These are phyloP conservation scores for Bombylius discolor DNA, from an alignment of 2,888 invertebrate species.

Conservation along the genomic window DNA sequence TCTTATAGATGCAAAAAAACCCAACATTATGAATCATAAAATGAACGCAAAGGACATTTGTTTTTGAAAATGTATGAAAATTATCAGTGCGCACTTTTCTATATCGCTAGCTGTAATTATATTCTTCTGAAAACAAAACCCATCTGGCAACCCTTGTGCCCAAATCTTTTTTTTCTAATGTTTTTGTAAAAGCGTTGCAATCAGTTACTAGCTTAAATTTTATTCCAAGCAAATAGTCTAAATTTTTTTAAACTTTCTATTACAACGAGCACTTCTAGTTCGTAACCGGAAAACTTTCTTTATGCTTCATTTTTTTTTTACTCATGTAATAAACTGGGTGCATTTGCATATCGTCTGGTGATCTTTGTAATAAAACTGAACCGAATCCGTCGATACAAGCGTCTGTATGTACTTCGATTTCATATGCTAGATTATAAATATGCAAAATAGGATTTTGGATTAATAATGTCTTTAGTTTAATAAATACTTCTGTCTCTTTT, in stretches of 20 bases:
- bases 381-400: neutral
- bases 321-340: slow-evolving; percentile 25
- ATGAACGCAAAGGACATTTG: too few species aligned
- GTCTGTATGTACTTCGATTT: slow-evolving; percentile 17
- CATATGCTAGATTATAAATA: slow-evolving; percentile 16
- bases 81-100: too few species aligned
- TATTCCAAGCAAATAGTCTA: slow-evolving; percentile 20
- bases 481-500: neutral
- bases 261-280: slow-evolving; percentile 25
- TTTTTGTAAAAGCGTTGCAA: slow-evolving; percentile 21
- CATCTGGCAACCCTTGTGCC: slow-evolving; percentile 16
- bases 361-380: slow-evolving; percentile 11
- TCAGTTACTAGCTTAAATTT: slow-evolving; percentile 23
- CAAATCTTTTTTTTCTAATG: slow-evolving; percentile 20
- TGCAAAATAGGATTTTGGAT: slow-evolving; percentile 16
- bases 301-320: slow-evolving; percentile 21
- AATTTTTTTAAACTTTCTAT: slow-evolving; percentile 23
- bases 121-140: slow-evolving; percentile 19
- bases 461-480: slow-evolving; percentile 1
- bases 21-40: too few species aligned
- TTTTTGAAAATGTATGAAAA: too few species aligned
- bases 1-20: too few species aligned
- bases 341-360: slow-evolving; percentile 14
- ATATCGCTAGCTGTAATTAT: too few species aligned
- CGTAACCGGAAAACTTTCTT: slow-evolving; percentile 23